Base-by-base conservation (phyloP, 2,113 vertebrate genomes). In the Nymphicus hollandicus region DNA sequence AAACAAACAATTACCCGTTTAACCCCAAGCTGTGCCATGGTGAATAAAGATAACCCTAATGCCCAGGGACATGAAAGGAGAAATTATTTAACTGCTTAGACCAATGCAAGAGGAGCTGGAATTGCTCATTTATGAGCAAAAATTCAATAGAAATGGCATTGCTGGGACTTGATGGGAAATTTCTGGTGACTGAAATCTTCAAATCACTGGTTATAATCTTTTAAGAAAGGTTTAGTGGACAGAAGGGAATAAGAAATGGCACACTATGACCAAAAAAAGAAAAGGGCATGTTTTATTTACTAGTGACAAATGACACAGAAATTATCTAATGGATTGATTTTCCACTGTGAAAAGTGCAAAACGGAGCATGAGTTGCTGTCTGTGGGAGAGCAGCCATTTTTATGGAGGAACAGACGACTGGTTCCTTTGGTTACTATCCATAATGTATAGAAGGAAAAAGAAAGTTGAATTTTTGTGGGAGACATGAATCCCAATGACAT, bases 161-260 rank as follows among this genome's bases (percentile, higher is more conserved):
- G 33, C 41, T 93, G 65, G 44, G 74, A 84, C 29, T 87, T 61
- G 56, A 89, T 79, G 52, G 78, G 31, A 89, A 61, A 76, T 76
- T 87, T 94, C 52, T 85, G 18, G n/a, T 92, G 56, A 65, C 35
- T 76, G 63, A 79, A 85, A 61, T 72, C 56, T 92, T 89, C 87
- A 85, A 89, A 92, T 94, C 56, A 72, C 44, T 17, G 55, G 16
- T 85, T 89, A 74, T 81, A 71, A 65, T 58, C 65, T 68, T 52
- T 89, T 41, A 43, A 49, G 56, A 89, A 92, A 80, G 56, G 66
- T 53, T 85, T 81, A 81, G 78, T 88, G 78, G 58, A 71, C 65
- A 87, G 77, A 83, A 92, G 11, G 9, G 28, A 10, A 37, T 73
- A 61, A 95, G 60, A 86, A 94, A 91, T 68, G 23, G 50, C 52